Evolutionary conservation across 2,888 invertebrate genomes (phyloP), one percentile per base, ranked within the genome.

Genomic region (Anthophora plumipes): DNA sequence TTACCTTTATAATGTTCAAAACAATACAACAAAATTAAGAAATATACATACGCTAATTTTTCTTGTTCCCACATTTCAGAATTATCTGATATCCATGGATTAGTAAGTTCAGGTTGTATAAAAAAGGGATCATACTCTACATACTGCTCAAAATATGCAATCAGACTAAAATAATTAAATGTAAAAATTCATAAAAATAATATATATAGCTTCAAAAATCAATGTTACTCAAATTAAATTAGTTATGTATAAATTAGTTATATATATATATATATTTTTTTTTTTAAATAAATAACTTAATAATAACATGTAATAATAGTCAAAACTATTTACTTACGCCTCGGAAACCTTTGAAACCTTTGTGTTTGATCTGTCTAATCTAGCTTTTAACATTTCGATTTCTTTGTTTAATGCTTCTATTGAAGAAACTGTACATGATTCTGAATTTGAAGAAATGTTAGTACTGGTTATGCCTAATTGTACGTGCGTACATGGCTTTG

Each of bases 11-110:
- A 5, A 7, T 55, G 6, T 3, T 46, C 6, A n/a, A 46, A 52
- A 25, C 48, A 22, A 11, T 22, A 67, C 2, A 0, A 20, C 20
- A 75, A 48, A 63, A 50, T 12, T 0, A 37, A 55, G n/a, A 67
- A 67, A 48, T 59, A 54, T 78, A 92, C 94, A 94, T 93, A 97
- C 97, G 97, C 96, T 91, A 96, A 96, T 94, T 97, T 98, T 93
- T 99, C 99, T 93, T 97, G 97, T 90, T 99, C 99, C 99, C 99
- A 99, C 93, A 98, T 96, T 92, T 99, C 99, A 3, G 97, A 96
- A 93, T 96, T 98, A 91, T 99, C 99, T 43, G 97, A 96, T 89
- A 98, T 96, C 99, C 99, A 99, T 0, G 99, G 99, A 95, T 99
- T 99, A 52, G 98, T 97, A 93, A 97, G 96, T 94, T 99, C 99